Evolutionary conservation across 2,888 invertebrate species (phyloP).

Genomic region (Diplolepis rosae): DNA sequence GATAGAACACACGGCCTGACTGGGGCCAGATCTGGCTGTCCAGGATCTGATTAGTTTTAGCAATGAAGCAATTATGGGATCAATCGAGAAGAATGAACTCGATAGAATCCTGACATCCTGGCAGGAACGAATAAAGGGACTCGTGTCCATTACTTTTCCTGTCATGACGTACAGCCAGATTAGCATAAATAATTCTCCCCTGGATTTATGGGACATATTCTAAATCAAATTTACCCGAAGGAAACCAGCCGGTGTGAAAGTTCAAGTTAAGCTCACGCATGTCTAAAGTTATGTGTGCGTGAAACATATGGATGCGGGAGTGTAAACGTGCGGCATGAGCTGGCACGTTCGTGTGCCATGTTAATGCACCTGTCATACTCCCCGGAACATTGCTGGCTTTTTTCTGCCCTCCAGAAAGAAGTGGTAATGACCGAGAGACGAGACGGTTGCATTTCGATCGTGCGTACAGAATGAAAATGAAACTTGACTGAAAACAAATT

Average conservation of each 20-base stretch:
- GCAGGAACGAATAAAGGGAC: constrained; percentile 24
- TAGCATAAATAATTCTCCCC: constrained; percentile 49
- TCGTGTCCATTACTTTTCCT: constrained; percentile 10
- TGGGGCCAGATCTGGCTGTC: too few relatives aligned
- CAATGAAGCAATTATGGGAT: constrained; percentile 24
- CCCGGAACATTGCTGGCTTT: constrained; percentile 20
- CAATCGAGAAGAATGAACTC: constrained; percentile 1
- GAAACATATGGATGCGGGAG: neutral
- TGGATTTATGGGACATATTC: constrained; percentile 50
- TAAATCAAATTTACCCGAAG: constrained; percentile 49
- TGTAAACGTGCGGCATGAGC: constrained; percentile 29
- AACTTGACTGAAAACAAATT: constrained; percentile 13
- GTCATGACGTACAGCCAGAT: constrained; percentile 29
- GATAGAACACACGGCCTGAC: too few relatives aligned
- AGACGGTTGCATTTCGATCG: constrained; percentile 22
- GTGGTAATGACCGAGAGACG: constrained; percentile 29
- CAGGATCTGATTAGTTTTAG: constrained; percentile 4
- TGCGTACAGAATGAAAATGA: constrained; percentile 16
- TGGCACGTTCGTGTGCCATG: constrained; percentile 24
- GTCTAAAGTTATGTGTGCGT: neutral
- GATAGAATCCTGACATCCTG: neutral
- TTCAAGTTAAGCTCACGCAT: constrained; percentile 17
- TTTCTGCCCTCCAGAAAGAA: constrained; percentile 26
- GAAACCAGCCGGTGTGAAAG: constrained; percentile 30
- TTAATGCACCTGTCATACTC: constrained; percentile 31